Conservation (phyloP, 2,888 invertebrate species). For the Argyresthia goedartella region DNA sequence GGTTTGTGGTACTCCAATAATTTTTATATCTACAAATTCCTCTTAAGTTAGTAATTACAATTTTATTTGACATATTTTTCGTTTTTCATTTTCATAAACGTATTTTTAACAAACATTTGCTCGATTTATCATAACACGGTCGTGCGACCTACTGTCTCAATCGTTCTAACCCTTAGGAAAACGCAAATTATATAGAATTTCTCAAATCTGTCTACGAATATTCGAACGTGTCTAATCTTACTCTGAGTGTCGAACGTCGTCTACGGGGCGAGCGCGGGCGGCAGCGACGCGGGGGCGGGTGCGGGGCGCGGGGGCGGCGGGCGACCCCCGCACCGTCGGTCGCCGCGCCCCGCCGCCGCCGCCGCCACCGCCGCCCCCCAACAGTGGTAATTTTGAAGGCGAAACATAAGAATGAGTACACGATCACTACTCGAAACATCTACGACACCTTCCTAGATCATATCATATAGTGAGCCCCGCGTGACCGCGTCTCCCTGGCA, state of each 20-base stretch:
- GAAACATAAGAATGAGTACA: constrained; percentile 65
- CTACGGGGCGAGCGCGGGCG: constrained; percentile 20
- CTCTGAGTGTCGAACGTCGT: constrained; percentile 54
- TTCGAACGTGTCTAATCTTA: constrained; percentile 65
- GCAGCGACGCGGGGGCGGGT: constrained; percentile 5
- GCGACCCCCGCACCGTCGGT: too few relatives aligned
- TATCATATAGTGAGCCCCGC: constrained; percentile 60
- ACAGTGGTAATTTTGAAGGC: constrained; percentile 46
- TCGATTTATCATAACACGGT: constrained; percentile 68
- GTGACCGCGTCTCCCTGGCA: constrained; percentile 34
- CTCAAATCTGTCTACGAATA: constrained; percentile 65
- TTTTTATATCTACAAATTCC: constrained; percentile 32
- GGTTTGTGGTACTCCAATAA: constrained; percentile 68
- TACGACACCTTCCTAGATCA: constrained; percentile 69
- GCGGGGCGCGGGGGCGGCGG: constrained; percentile 8
- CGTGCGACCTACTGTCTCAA: constrained; percentile 68
- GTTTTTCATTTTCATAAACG: constrained; percentile 68
- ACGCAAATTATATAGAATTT: constrained; percentile 66
- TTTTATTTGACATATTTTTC: constrained; percentile 70
- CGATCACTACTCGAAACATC: constrained; percentile 68
- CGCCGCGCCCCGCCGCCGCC: constrained; percentile 20
- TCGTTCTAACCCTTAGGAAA: constrained; percentile 69
- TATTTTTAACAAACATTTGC: constrained; percentile 69
- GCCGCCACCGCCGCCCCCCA: constrained; percentile 25
- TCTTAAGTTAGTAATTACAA: constrained; percentile 70